phyloP scores from a whole-genome alignment of 2,888 invertebrate species.

The Cremastinae sp. region DNA sequence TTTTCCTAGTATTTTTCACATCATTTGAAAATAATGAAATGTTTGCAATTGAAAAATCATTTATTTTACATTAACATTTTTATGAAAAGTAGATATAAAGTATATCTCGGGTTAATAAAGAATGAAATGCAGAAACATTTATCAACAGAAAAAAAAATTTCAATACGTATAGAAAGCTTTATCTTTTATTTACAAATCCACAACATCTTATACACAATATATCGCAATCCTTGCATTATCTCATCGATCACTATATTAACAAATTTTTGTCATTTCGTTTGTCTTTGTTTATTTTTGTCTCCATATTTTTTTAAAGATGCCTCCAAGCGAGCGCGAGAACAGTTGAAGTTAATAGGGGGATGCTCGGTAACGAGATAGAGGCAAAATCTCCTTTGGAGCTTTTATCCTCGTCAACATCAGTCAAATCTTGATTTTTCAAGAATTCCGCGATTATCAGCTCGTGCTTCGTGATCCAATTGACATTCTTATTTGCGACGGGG shows the following conservation, averaged over 20 bases:
- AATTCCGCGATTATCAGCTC: slow-evolving; percentile 27
- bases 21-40: no score
- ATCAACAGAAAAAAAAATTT: no score
- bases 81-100: no score
- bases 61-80: no score
- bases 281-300: background rate
- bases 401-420: background rate
- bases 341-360: background rate
- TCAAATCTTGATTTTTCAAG: slow-evolving; percentile 25
- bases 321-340: slow-evolving; percentile 5
- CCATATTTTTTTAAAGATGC: background rate
- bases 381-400: background rate
- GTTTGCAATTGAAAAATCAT: no score
- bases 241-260: background rate
- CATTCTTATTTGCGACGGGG: slow-evolving; percentile 26
- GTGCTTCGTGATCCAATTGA: slow-evolving; percentile 41
- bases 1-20: no score
- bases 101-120: no score
- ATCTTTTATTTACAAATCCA: slow-evolving; percentile 25
- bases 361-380: slow-evolving; percentile 16
- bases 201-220: background rate
- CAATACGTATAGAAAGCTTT: background rate
- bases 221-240: background rate
- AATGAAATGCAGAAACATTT: no score
- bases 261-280: background rate